These are phyloP conservation scores for Paramuricea clavata DNA, from an alignment of 92 coral and sea anemone species.

Conservation along the genomic window DNA sequence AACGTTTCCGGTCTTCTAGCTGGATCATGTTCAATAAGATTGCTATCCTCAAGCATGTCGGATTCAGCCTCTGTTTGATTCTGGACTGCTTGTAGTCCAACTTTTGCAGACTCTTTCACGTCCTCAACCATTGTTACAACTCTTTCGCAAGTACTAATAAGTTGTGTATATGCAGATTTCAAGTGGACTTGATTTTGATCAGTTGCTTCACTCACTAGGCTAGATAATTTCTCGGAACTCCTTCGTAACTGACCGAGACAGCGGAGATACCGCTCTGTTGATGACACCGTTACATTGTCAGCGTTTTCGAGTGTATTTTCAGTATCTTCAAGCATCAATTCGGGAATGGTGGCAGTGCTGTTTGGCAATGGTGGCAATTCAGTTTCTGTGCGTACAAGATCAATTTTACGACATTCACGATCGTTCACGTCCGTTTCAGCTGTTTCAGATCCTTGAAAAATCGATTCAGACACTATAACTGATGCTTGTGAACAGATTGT, in stretches of 20 bases:
- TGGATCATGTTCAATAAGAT: conserved; percentile 23
- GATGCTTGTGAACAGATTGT: too few species aligned
- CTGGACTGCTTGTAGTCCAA: conserved; percentile 18
- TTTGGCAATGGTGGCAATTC: too few species aligned
- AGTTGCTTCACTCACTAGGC: not conserved
- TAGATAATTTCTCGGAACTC: conserved; percentile 19
- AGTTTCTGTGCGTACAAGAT: too few species aligned
- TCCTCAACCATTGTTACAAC: not conserved
- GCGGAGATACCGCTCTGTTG: not conserved
- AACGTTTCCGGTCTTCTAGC: conserved; percentile 22
- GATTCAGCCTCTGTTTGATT: not conserved
- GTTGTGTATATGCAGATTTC: conserved; percentile 22
- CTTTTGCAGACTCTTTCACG: not conserved
- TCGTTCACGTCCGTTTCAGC: too few species aligned
- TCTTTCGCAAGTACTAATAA: conserved; percentile 18
- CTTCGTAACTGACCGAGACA: conserved; percentile 28
- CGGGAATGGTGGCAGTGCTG: not conserved
- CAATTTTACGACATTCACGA: too few species aligned
- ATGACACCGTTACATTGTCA: not conserved
- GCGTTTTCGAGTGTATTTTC: not conserved
- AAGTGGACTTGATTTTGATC: conserved; percentile 6
- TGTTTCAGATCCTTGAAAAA: not conserved
- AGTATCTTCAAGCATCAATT: not conserved
- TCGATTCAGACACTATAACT: too few species aligned
- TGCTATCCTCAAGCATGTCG: too few species aligned